A percentile compares a stretch with the other conserved stretches of the same genome.
These are phyloP conservation scores for Paramormyrops kingsleyae DNA, from an alignment of 2,113 vertebrate genomes.

Conservation along the genomic window DNA sequence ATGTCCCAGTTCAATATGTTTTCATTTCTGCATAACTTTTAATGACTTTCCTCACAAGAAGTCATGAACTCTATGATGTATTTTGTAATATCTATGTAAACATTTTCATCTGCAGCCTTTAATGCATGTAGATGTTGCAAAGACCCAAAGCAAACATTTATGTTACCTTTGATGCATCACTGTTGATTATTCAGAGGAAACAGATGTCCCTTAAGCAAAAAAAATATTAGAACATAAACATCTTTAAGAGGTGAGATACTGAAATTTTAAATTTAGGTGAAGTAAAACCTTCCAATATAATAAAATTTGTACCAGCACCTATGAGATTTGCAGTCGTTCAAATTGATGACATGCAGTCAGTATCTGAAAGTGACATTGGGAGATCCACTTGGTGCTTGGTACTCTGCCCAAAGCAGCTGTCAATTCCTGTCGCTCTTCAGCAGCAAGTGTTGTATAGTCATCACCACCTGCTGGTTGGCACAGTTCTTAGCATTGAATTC, in stretches of 20 bases:
- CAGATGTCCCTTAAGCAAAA: not conserved
- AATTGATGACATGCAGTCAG: not conserved
- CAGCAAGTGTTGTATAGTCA: not conserved
- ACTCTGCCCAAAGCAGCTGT: not conserved
- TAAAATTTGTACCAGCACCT: not conserved
- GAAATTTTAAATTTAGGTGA: not conserved
- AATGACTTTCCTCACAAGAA: not conserved
- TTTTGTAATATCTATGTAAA: not conserved
- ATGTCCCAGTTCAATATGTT: not conserved
- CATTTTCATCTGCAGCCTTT: not conserved
- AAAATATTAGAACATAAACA: not conserved
- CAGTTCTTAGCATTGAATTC: not conserved
- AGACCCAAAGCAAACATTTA: not conserved
- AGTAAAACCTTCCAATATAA: not conserved
- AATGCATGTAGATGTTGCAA: not conserved
- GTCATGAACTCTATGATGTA: not conserved
- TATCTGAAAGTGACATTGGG: not conserved
- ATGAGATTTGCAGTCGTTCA: not conserved
- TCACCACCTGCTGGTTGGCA: not conserved
- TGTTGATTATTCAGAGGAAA: not conserved
- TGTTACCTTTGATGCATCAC: not conserved
- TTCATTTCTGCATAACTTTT: not conserved
- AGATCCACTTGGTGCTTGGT: not conserved
- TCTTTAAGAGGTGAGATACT: not conserved
- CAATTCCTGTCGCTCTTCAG: not conserved